Conservation (phyloP, 1,140 invertebrate genomes). For the honey bee (Apis mellifera) region Amel_HAv3.1 CM009941.2:11456001-11456500, state of each 20-base stretch:
- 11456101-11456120: not conserved
- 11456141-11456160: not conserved
- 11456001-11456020: not conserved
- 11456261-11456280: slow-evolving; percentile 12
- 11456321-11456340: not conserved
- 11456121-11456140: not conserved
- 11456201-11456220: not conserved
- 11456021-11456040: not conserved
- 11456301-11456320: not conserved
- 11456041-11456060: too few species aligned
- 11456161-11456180: too few species aligned
- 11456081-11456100: not conserved
- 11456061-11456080: not conserved
- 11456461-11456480: slow-evolving; percentile 25
- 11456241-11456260: not conserved
- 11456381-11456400: not conserved
- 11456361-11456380: slow-evolving; percentile 1
- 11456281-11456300: not conserved
- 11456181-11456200: not conserved
- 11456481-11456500: slow-evolving; percentile 24
- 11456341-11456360: slow-evolving; percentile 25
- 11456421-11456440: not conserved
- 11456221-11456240: slow-evolving; percentile 14
- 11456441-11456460: not conserved
- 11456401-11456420: slow-evolving; percentile 8